Conservation (phyloP, 1,140 invertebrate species). For the Euglossa dilemma region DNA sequence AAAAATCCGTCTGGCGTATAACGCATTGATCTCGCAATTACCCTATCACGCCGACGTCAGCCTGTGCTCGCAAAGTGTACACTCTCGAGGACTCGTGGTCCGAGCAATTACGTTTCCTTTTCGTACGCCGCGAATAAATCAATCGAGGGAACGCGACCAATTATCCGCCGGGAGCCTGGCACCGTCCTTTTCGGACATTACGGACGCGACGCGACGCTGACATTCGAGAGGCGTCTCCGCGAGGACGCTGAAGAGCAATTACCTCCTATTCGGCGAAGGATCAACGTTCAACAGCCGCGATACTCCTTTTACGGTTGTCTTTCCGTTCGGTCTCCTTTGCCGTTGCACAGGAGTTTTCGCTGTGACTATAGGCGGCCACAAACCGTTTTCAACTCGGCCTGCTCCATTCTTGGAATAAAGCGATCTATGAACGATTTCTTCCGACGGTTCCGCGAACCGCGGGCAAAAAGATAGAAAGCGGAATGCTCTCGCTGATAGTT, state of each 20-base stretch:
- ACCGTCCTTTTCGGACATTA: neutral
- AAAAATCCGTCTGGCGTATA: neutral
- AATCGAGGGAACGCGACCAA: constrained; percentile 9
- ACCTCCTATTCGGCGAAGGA: constrained; percentile 2
- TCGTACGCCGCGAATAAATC: constrained; percentile 15
- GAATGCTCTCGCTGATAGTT: too few species aligned
- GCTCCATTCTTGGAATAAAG: too few species aligned
- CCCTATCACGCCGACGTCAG: neutral
- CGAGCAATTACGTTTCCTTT: constrained; percentile 4
- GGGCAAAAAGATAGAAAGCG: too few species aligned
- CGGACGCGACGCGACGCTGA: neutral
- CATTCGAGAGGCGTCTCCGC: neutral
- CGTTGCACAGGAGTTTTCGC: too few species aligned
- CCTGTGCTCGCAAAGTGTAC: neutral
- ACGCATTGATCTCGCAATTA: constrained; percentile 29
- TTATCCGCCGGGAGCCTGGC: constrained; percentile 6
- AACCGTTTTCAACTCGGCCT: too few species aligned
- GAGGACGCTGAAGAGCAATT: neutral
- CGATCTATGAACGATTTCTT: too few species aligned
- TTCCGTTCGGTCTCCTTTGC: too few species aligned
- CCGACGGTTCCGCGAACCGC: too few species aligned
- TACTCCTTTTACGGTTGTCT: too few species aligned
- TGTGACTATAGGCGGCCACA: too few species aligned
- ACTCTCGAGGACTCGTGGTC: neutral
- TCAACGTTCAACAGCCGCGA: neutral